These are phyloP conservation scores for Ophioninae sp. DNA, from an alignment of 2,888 invertebrate genomes.

Conservation along the genomic window DNA sequence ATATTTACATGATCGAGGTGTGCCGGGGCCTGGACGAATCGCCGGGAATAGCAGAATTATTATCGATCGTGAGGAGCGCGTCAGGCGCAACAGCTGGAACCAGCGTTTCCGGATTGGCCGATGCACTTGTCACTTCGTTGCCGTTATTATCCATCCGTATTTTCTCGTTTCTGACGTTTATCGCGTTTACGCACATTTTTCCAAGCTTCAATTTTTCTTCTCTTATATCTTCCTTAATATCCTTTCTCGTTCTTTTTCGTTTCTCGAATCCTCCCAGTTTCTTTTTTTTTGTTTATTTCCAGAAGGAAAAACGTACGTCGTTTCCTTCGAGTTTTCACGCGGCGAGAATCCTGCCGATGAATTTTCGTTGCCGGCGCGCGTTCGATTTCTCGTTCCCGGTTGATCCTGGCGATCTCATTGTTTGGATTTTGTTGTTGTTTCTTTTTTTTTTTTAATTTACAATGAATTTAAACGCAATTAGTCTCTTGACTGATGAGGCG, in stretches of 20 bases:
- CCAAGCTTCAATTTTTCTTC: neutral
- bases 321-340: neutral
- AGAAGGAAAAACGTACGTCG: too few species aligned
- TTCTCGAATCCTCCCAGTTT: neutral
- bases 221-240: too few species aligned
- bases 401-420: constrained; percentile 20
- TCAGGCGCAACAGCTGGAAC: constrained; percentile 63
- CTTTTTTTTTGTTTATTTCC: too few species aligned
- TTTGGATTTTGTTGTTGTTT: constrained; percentile 5
- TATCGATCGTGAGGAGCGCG: constrained; percentile 50
- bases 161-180: constrained; percentile 76
- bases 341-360: neutral
- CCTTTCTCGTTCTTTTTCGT: too few species aligned
- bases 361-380: neutral
- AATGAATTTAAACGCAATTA: neutral
- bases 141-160: constrained; percentile 74
- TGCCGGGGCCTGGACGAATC: constrained; percentile 72
- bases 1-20: constrained; percentile 79
- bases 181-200: constrained; percentile 77
- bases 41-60: constrained; percentile 53
- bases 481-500: too few species aligned
- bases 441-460: neutral
- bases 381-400: constrained; percentile 15
- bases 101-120: constrained; percentile 69
- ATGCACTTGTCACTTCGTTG: constrained; percentile 67